phyloP scores from a whole-genome alignment of 37 sponge, comb jelly and placozoan genomes.

The Haliclona indistincta region DNA sequence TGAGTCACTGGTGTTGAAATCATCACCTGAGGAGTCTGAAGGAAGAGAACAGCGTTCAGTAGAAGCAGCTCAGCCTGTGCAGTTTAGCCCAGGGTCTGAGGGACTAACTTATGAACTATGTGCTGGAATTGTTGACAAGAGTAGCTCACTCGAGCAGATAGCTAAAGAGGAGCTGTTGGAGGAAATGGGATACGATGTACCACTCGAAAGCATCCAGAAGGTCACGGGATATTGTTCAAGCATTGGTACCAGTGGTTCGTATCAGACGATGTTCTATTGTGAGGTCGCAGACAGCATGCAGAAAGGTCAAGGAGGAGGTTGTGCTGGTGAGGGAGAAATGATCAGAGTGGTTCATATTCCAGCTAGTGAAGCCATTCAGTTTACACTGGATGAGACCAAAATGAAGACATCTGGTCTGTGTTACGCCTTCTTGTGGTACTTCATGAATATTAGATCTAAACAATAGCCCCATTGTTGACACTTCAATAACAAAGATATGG shows the following conservation, averaged over 20 bases:
- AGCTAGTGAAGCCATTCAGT: constrained; percentile 34
- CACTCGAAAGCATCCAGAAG: constrained; percentile 51
- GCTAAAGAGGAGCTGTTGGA: constrained; percentile 86
- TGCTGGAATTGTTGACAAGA: constrained; percentile 92
- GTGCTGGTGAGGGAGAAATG: constrained; percentile 79
- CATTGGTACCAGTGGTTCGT: constrained; percentile 75
- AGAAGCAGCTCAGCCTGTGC: neutral
- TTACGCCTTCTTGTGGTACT: constrained; percentile 83
- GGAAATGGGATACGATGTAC: constrained; percentile 82
- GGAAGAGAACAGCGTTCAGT: neutral
- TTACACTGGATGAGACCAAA: constrained; percentile 56
- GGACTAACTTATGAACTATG: constrained; percentile 92
- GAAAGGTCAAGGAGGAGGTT: constrained; percentile 70
- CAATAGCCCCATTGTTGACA: neutral
- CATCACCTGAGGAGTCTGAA: neutral
- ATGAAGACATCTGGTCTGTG: constrained; percentile 71
- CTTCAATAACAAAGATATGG: too few species aligned
- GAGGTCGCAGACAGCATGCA: constrained; percentile 91
- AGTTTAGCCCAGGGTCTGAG: constrained; percentile 49
- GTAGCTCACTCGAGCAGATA: constrained; percentile 62
- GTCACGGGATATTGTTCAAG: constrained; percentile 57
- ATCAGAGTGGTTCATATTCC: constrained; percentile 91
- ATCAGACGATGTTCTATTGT: constrained; percentile 72
- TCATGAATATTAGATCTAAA: constrained; percentile 38
- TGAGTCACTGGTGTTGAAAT: constrained; percentile 41